These are phyloP conservation scores for Alouatta palliata DNA, from an alignment of 2,113 vertebrate species.

Conservation along the genomic window DNA sequence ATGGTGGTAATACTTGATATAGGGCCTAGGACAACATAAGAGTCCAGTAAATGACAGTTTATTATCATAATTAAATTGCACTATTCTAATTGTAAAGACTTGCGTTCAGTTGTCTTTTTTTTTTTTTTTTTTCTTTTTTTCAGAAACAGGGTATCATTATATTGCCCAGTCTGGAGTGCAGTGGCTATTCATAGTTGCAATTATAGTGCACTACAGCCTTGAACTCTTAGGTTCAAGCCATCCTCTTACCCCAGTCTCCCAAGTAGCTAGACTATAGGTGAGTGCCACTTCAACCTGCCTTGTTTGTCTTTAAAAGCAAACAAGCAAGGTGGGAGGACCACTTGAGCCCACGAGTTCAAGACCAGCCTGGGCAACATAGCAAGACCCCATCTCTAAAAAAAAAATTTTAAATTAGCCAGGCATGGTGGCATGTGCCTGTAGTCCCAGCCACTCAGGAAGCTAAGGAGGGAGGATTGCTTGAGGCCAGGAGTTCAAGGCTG, in stretches of 20 bases:
- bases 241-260: neutral
- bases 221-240: neutral
- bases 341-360: too few species aligned
- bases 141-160: neutral
- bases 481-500: too few species aligned
- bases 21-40: neutral
- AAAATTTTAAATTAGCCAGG: too few species aligned
- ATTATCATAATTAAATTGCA: neutral
- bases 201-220: neutral
- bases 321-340: too few species aligned
- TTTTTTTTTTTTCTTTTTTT: neutral
- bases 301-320: neutral
- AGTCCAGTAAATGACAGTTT: neutral
- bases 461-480: too few species aligned
- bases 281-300: neutral
- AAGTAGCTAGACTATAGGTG: neutral
- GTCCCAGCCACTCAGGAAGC: too few species aligned
- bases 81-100: neutral
- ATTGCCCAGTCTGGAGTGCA: neutral
- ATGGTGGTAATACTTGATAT: neutral
- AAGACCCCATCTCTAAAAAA: too few species aligned
- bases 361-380: too few species aligned
- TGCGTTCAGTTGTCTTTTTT: neutral
- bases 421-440: too few species aligned
- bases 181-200: neutral